Evolutionary conservation across 30 jellyfish, hydroid and myxozoan genomes (phyloP), one percentile per base, ranked within the genome.

Genomic region (Mastigias papua): DNA sequence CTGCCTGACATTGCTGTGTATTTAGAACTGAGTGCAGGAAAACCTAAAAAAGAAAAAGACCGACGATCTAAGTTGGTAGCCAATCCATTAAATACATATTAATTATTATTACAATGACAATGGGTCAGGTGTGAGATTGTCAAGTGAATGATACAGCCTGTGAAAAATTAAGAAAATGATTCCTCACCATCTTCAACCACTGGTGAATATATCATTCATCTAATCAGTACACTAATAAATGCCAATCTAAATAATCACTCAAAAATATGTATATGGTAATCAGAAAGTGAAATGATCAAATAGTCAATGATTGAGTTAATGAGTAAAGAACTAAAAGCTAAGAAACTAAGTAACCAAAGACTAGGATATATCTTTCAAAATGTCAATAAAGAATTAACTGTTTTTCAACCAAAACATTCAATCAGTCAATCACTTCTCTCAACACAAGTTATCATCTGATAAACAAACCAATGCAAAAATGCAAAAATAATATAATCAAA

Each of bases 1-100:
- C 94, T 46, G 72, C 69, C 57, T 72, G 62, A 58, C 83, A 85
- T 21, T 88, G 88, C 27, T 35, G 7, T 20, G 60, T 46, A 34
- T 77, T 57, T 26, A 77, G 19, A 23, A 85, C 76, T 13, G 73
- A 37, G 33, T 61, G 69, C 1, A 85, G 60, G 32, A 50, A 29
- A 31, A 85, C 94, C 94, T 85, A 8, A 42, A 4, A 25, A 48
- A 32, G 61, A 65, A 73, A 6, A 29, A 67, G 33, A 63, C 4
- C 46, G 51, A 23, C n/a, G n/a, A n/a, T n/a, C n/a, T n/a, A n/a
- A n/a, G n/a, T n/a, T n/a, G n/a, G n/a, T n/a, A n/a, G n/a, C n/a
- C n/a, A n/a, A n/a, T n/a, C n/a, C n/a, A n/a, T n/a, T n/a, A n/a
- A n/a, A n/a, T n/a, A n/a, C n/a, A n/a, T n/a, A n/a, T n/a, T n/a